phyloP scores from a whole-genome alignment of 2,888 invertebrate species.

The Macroteleia sp. region DNA sequence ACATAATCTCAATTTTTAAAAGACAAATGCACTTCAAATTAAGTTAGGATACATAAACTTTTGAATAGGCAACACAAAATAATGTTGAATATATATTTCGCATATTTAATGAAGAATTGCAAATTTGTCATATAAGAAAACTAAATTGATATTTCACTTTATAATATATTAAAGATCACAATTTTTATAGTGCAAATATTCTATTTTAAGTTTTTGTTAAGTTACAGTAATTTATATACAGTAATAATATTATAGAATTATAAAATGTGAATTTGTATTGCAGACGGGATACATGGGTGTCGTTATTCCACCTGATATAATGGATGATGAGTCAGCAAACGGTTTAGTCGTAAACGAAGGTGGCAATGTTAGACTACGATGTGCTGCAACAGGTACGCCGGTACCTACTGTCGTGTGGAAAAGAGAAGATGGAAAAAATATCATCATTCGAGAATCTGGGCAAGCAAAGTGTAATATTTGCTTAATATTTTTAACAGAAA shows the following conservation, averaged over 20 bases:
- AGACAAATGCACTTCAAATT: no score
- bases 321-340: slow-evolving; percentile 90
- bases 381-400: slow-evolving; percentile 92
- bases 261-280: slow-evolving; percentile 60
- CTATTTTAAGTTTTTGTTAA: no score
- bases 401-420: slow-evolving; percentile 92
- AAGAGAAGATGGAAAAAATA: slow-evolving; percentile 90
- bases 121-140: no score
- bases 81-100: slow-evolving; percentile 29
- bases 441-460: slow-evolving; percentile 89
- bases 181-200: no score
- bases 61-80: no score
- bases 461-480: slow-evolving; percentile 75
- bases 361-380: slow-evolving; percentile 90
- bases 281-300: slow-evolving; percentile 95
- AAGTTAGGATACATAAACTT: no score
- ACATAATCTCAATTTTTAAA: no score
- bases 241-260: no score
- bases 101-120: no score
- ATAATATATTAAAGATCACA: no score
- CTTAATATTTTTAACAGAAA: neutral
- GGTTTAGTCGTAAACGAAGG: slow-evolving; percentile 92
- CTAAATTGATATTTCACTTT: no score
- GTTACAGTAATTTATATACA: no score
- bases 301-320: slow-evolving; percentile 93